phyloP scores from a whole-genome alignment of 2,113 vertebrate genomes.

The Corydoras sp. region DNA sequence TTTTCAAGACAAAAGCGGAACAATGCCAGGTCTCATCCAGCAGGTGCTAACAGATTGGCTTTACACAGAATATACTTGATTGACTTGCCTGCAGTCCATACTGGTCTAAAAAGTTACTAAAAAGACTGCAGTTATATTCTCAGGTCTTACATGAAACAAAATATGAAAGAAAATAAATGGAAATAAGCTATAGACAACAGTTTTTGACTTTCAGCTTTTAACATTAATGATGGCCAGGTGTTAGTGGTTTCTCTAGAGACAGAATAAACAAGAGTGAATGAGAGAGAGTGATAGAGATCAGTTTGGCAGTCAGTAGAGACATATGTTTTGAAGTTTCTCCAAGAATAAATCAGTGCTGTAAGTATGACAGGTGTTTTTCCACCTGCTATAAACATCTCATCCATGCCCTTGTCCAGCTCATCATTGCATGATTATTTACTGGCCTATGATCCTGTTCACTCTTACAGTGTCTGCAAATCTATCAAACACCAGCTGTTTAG shows the following conservation, averaged over 20 bases:
- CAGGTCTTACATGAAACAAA: too few relatives aligned
- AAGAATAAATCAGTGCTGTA: conserved; percentile 82
- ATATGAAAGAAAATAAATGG: too few relatives aligned
- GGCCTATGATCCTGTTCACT: conserved; percentile 58
- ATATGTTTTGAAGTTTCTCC: conserved; percentile 70
- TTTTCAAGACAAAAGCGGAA: too few relatives aligned
- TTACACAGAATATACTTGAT: too few relatives aligned
- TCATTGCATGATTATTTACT: conserved; percentile 62
- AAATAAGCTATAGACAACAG: too few relatives aligned
- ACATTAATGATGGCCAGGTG: background rate
- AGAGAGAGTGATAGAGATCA: conserved; percentile 23
- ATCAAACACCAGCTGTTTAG: conserved; percentile 48
- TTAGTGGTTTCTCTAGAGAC: background rate
- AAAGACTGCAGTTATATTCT: too few relatives aligned
- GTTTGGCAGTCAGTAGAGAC: conserved; percentile 69
- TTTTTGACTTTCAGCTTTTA: background rate
- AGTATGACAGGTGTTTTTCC: conserved; percentile 83
- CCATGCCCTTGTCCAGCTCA: conserved; percentile 62
- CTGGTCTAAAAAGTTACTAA: too few relatives aligned
- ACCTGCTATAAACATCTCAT: conserved; percentile 78
- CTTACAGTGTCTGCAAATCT: conserved; percentile 48
- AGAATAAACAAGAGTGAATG: background rate
- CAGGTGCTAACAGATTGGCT: too few relatives aligned
- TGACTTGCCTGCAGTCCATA: too few relatives aligned
- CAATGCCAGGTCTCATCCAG: too few relatives aligned